Conservation (phyloP, 2,797 vertebrate genomes). For the Triplophysa bombifrons region DNA sequence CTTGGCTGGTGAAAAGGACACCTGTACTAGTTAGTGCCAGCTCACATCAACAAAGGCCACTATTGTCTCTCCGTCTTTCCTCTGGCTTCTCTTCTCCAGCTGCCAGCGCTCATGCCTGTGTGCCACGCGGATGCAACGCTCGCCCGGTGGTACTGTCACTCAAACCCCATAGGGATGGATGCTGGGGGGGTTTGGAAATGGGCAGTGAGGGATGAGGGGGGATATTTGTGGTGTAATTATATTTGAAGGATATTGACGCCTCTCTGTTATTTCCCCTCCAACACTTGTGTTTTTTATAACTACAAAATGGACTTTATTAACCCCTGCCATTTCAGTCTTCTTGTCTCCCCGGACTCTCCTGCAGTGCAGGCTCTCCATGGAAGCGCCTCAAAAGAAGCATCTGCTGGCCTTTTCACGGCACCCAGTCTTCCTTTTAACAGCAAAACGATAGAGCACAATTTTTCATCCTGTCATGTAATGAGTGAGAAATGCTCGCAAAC, state of each 20-base stretch:
- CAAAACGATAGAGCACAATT: constrained; percentile 67
- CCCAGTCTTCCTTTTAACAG: constrained; percentile 61
- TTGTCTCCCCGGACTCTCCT: constrained; percentile 32
- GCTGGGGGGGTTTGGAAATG: constrained; percentile 5
- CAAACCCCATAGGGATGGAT: constrained; percentile 70
- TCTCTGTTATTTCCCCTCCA: constrained; percentile 75
- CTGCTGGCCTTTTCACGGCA: constrained; percentile 60
- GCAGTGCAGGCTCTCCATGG: constrained; percentile 39
- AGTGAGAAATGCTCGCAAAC: constrained; percentile 67
- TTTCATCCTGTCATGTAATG: constrained; percentile 70
- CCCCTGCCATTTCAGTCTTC: constrained; percentile 60
- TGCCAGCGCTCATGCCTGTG: constrained; percentile 60
- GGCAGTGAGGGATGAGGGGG: constrained; percentile 16
- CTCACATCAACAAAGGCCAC: constrained; percentile 29
- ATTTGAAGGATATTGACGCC: constrained; percentile 72
- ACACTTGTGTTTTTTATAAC: constrained; percentile 68
- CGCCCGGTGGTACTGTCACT: constrained; percentile 74
- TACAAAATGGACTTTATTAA: constrained; percentile 64
- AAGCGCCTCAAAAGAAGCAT: constrained; percentile 52
- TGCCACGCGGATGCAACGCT: constrained; percentile 65
- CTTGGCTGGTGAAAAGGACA: constrained; percentile 51
- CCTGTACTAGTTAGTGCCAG: constrained; percentile 53
- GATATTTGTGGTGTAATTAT: constrained; percentile 75
- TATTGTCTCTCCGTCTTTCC: constrained; percentile 43
- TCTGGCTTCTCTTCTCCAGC: constrained; percentile 42